Base-by-base conservation (phyloP, 2,888 invertebrate species). In the Acrobasis suavella region DNA sequence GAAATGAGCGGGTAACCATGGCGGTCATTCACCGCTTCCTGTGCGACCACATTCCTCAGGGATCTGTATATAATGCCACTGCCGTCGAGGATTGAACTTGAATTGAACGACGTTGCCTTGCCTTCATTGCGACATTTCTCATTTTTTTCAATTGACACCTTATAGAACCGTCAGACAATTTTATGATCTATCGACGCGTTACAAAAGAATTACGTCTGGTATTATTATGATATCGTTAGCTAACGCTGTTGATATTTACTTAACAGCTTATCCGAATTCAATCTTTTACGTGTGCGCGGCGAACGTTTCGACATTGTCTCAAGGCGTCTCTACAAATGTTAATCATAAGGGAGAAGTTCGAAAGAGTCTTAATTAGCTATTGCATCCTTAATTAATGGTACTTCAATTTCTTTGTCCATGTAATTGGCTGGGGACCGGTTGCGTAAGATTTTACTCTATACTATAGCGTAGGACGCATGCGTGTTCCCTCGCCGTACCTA, bases 31-130 rank as follows among this genome's bases (percentile, higher is more conserved):
- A 69, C 81, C 83, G 77, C 66, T 82, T 82, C 87, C 85, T 79
- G 87, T 73, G 78, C 68, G 75, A 83, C 87, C 76, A 81, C 90
- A 90, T 90, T 90, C 90, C 87, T 75, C 60, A 46, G 85, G 84
- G 79, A 78, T 72, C 72, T 70, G 72, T 72, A 69, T 69, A 65
- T 65, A 68, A 73, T 66, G 67, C 69, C 63, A 69, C 69, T 69
- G 70, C 67, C 68, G 64, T 69, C 66, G 63, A 64, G 65, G 65
- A 62, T 66, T 62, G 51, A 63, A 61, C 56, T 62, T 39, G 51
- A 37, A 50, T 51, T 15, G 32, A 55, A 42, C 39, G 39, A 56
- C 56, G 14, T 59, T 54, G 55, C 55, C 50, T 32, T 7, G 32
- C 49, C 55, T 38, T 39, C 37, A 58, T 61, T 52, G 55, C 60